Percentiles rank a stretch among this genome's conserved stretches.
Conservation (phyloP, 2,797 vertebrate species). For the Anguilla pacifica region DNA sequence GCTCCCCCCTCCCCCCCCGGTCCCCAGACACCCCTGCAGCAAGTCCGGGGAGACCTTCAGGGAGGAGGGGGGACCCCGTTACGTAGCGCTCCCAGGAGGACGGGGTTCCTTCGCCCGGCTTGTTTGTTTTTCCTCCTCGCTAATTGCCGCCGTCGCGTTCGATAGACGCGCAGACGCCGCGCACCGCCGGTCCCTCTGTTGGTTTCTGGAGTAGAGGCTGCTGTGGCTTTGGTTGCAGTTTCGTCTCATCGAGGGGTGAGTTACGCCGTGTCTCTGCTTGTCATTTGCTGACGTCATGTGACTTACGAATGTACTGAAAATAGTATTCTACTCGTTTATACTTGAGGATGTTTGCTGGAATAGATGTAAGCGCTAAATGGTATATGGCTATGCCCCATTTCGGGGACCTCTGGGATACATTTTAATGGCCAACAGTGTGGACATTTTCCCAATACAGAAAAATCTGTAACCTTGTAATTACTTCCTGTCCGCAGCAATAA, state of each 20-base stretch:
- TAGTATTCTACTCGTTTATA: background rate
- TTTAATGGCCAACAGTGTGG: background rate
- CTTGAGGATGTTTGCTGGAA: background rate
- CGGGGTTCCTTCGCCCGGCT: background rate
- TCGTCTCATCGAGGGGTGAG: background rate
- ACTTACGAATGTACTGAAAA: background rate
- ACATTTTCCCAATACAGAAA: background rate
- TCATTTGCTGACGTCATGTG: background rate
- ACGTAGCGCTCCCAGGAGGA: background rate
- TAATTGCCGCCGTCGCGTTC: background rate
- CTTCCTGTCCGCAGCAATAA: background rate
- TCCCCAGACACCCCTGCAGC: background rate
- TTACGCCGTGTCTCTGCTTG: background rate
- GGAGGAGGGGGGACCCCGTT: background rate
- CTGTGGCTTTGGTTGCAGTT: background rate
- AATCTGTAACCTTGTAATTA: background rate
- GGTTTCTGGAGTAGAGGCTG: background rate
- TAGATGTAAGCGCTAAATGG: too few species aligned
- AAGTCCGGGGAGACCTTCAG: background rate
- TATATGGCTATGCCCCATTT: too few species aligned
- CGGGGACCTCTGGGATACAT: background rate
- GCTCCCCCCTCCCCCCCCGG: background rate
- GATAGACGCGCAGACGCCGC: too few species aligned
- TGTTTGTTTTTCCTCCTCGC: background rate
- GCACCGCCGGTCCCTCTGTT: background rate